Conservation (phyloP, 2,113 vertebrate genomes). For the Muntiacus muntjak region DNA sequence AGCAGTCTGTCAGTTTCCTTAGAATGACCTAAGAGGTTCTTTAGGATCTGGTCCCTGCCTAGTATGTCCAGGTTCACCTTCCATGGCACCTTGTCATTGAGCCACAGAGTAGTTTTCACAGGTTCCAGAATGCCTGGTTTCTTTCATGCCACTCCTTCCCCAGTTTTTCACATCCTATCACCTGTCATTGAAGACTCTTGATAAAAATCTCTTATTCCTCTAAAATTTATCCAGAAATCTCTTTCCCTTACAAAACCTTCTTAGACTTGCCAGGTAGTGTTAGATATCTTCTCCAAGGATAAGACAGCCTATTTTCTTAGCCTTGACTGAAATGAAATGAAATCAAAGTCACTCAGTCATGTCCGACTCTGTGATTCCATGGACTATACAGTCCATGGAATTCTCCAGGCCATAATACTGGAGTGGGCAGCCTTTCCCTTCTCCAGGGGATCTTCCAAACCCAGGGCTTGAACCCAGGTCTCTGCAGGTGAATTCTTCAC, state of each 20-base stretch:
- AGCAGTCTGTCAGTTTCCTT: background rate
- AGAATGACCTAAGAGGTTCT: background rate
- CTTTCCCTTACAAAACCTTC: background rate
- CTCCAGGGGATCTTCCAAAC: background rate
- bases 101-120: background rate
- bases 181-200: background rate
- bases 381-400: background rate
- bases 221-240: background rate
- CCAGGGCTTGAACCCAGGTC: background rate
- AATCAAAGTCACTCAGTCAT: background rate
- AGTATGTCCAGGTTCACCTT: background rate
- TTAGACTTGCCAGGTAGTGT: background rate
- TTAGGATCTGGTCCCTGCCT: background rate
- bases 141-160: background rate
- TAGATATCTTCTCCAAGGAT: background rate
- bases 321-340: background rate
- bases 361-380: background rate
- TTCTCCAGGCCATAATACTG: background rate
- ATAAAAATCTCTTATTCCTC: background rate
- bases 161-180: background rate
- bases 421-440: background rate
- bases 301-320: background rate
- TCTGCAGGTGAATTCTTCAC: background rate
- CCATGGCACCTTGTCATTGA: background rate
- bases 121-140: background rate